A percentile compares a stretch with the other conserved stretches of the same genome.
Evolutionary conservation across 2,113 vertebrate genomes (phyloP).

Genomic region (Phrynocephalus versicolor): DNA sequence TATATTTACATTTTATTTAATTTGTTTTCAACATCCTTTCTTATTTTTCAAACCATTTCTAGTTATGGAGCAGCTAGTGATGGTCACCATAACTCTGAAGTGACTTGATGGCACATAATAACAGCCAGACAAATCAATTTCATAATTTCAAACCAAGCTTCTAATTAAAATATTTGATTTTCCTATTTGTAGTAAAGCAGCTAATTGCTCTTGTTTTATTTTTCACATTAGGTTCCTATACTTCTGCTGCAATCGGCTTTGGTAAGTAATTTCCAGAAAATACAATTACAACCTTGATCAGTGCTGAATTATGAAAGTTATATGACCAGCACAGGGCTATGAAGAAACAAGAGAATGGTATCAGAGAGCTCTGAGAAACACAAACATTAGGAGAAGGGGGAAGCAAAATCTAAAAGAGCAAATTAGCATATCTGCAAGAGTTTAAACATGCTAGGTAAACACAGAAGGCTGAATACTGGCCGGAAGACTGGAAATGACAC

Average conservation of each 20-base stretch:
- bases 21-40: no score
- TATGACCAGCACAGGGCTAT: not conserved
- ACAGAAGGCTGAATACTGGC: not conserved
- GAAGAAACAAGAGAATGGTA: not conserved
- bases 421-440: not conserved
- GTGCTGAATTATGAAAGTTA: not conserved
- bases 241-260: not conserved
- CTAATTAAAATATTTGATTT: not conserved
- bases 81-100: no score
- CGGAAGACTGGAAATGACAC: no score
- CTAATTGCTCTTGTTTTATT: not conserved
- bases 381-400: not conserved
- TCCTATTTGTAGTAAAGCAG: not conserved
- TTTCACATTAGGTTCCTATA: not conserved
- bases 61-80: no score
- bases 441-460: not conserved
- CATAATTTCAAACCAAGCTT: not conserved
- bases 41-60: no score
- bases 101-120: no score
- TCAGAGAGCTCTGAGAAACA: not conserved
- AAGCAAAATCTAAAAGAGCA: not conserved
- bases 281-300: not conserved
- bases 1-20: no score
- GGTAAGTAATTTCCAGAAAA: conserved; percentile 26
- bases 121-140: not conserved